Evolutionary conservation across 2,888 invertebrate genomes (phyloP).

Genomic region (Dichetophora obliterata): DNA sequence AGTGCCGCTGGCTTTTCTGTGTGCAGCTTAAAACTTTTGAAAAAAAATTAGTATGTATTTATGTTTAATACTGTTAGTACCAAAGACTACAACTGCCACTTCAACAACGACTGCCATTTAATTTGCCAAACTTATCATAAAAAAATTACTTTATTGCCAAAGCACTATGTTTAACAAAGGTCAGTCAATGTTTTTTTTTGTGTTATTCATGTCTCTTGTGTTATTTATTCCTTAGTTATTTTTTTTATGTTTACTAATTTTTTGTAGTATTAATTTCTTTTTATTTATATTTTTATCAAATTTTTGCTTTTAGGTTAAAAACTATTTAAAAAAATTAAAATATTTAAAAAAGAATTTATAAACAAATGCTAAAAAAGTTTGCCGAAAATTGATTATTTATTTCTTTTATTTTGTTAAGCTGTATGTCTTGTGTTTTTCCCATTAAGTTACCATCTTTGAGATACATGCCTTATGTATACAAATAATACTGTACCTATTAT

Average conservation of each 20-base stretch:
- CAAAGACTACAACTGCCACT: neutral
- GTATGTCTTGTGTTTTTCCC: too few relatives aligned
- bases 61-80: too few relatives aligned
- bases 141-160: slow-evolving; percentile 3
- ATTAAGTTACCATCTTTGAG: too few relatives aligned
- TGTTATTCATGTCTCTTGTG: too few relatives aligned
- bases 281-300: neutral
- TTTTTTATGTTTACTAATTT: neutral
- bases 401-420: too few relatives aligned
- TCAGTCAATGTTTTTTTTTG: slow-evolving; percentile 11
- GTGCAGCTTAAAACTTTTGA: slow-evolving; percentile 73
- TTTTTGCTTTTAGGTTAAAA: neutral
- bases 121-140: neutral
- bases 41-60: slow-evolving; percentile 8
- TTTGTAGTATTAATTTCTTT: neutral
- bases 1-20: slow-evolving; percentile 83
- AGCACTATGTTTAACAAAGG: slow-evolving; percentile 6
- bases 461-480: too few relatives aligned
- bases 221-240: slow-evolving; percentile 26
- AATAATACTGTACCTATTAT: too few relatives aligned
- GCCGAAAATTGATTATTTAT: neutral
- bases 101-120: slow-evolving; percentile 12
- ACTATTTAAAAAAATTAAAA: too few relatives aligned
- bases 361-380: neutral
- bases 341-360: too few relatives aligned